A percentile compares a stretch with the other conserved stretches of the same genome.
phyloP scores from a whole-genome alignment of 2,797 vertebrate species.

The Vireo griseus region DNA sequence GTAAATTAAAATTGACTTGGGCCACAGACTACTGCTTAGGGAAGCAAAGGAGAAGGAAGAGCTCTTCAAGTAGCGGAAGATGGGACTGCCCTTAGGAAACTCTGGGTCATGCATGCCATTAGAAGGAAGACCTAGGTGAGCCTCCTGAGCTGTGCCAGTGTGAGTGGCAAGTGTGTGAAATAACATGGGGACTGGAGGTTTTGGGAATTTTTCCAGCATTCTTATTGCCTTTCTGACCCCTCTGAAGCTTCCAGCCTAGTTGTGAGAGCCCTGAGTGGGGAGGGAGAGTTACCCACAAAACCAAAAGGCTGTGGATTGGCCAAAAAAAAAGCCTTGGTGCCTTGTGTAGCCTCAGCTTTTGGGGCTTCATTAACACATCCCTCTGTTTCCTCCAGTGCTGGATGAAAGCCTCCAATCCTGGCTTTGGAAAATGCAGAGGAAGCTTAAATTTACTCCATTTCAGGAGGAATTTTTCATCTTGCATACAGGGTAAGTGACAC shows the following conservation, averaged over 20 bases:
- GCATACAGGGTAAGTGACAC: slow-evolving; percentile 1
- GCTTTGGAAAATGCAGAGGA: not conserved
- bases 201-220: not conserved
- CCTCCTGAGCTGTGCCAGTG: not conserved
- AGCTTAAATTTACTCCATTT: not conserved
- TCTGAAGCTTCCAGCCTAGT: not conserved
- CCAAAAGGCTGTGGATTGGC: not conserved
- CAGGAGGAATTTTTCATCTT: slow-evolving; percentile 20
- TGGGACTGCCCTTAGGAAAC: not conserved
- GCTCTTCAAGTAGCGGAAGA: not conserved
- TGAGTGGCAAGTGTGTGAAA: not conserved
- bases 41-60: not conserved
- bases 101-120: not conserved
- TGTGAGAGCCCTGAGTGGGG: not conserved
- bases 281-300: not conserved
- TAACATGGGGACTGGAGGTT: not conserved
- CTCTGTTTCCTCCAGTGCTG: fast-evolving
- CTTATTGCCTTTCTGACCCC: not conserved
- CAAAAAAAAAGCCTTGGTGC: fast-evolving
- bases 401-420: not conserved
- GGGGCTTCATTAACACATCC: not conserved
- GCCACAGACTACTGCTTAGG: not conserved
- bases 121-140: not conserved
- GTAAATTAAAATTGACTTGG: not conserved
- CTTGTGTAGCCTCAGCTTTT: not conserved